Base-by-base conservation (phyloP, 2,888 invertebrate species). In the Meliscaeva auricollis region DNA sequence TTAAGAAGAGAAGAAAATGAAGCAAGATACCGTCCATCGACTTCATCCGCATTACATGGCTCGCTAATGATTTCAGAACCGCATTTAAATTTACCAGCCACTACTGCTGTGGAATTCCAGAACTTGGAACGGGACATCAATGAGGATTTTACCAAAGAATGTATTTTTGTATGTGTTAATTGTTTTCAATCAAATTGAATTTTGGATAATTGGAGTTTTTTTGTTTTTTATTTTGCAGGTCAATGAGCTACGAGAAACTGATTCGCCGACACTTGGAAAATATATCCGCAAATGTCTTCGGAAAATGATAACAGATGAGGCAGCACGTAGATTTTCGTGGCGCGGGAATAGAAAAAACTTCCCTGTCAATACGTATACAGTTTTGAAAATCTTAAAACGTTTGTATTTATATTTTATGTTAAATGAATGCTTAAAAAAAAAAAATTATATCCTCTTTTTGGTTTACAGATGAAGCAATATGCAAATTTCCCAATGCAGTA, bases 381-480 rank as follows among this genome's bases (percentile, higher is more conserved):
- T 62, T 62, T 15, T 41, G 2, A 62, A 62, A 26, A 44, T 62
- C 44, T 26, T 62, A 17, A 62, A 62, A 44, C 13, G 62, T 62
- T 7, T 15, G 7, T 17, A 17, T 15, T 48, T 3, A 30, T 3
- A 41, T 6, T 44, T 58, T n/a, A n/a, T n/a, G n/a, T n/a, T n/a
- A n/a, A n/a, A n/a, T n/a, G n/a, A n/a, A n/a, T n/a, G n/a, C n/a
- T n/a, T 35, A 2, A 9, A 46, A n/a, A 15, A 6, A 15, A 46
- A 13, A 41, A 41, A 41, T 38, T n/a, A n/a, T n/a, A 35, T 7
- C 8, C 6, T 41, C 13, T 13, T 41, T 41, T 13, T 41, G 9
- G 22, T 26, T 60, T 60, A 26, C 26, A 62, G 62, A 22, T 26
- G 62, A 62, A 44, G 41, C 62, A 26, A 26, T 30, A 3, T 26